These are phyloP conservation scores for Molothrus ater DNA, from an alignment of 2,797 vertebrate genomes.

Conservation along the genomic window DNA sequence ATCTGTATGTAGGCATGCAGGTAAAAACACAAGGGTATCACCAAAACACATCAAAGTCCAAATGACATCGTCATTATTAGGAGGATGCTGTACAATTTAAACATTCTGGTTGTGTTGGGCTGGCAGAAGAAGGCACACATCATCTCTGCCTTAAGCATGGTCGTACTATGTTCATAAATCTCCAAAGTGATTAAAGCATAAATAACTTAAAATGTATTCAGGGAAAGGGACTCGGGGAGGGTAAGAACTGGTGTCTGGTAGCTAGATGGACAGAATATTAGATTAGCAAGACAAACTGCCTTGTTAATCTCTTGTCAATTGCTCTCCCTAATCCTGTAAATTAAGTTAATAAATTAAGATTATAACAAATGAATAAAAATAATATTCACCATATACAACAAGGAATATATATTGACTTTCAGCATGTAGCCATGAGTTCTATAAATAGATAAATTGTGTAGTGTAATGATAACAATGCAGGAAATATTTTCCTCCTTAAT, in stretches of 20 bases:
- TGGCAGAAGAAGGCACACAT: background rate
- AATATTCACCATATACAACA: background rate
- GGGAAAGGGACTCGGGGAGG: background rate
- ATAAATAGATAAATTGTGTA: background rate
- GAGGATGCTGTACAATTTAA: background rate
- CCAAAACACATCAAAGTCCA: background rate
- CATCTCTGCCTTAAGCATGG: background rate
- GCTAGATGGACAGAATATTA: background rate
- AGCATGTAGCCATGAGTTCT: background rate
- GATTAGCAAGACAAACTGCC: background rate
- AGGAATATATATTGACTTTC: background rate
- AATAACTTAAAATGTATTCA: background rate
- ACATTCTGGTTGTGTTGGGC: background rate
- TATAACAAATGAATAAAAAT: background rate
- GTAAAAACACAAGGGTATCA: background rate
- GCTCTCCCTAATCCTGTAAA: background rate
- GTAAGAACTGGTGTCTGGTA: background rate
- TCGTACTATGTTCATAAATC: background rate
- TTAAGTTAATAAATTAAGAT: background rate
- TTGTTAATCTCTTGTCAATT: background rate
- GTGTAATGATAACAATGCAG: background rate
- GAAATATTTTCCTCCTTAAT: background rate
- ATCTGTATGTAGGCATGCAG: slow-evolving; percentile 78
- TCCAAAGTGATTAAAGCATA: background rate
- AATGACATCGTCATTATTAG: background rate